phyloP scores from a whole-genome alignment of 2,797 vertebrate genomes.

The Vireo griseus region DNA sequence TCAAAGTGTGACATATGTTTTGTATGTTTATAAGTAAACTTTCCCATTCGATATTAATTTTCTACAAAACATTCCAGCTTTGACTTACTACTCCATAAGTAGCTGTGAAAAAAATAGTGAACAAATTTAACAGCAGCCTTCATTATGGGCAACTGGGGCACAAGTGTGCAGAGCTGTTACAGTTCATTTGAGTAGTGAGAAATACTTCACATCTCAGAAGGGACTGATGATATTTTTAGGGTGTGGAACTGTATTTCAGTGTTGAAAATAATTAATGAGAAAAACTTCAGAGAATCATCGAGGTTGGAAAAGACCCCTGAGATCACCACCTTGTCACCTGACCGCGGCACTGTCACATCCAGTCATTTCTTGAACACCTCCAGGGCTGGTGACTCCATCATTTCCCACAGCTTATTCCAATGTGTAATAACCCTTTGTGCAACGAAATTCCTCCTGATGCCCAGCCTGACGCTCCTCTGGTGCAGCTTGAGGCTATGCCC shows the following conservation, averaged over 20 bases:
- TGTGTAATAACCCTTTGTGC: neutral
- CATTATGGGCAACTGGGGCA: neutral
- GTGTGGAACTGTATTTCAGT: neutral
- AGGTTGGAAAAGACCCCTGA: neutral
- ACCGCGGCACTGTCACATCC: neutral
- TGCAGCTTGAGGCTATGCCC: neutral
- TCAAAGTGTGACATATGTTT: neutral
- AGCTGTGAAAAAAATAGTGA: neutral
- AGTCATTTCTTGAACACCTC: neutral
- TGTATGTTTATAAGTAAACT: neutral
- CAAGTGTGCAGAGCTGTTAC: fast-evolving
- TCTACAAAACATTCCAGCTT: neutral
- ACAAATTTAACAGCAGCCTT: neutral
- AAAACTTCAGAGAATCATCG: neutral
- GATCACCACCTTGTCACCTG: neutral
- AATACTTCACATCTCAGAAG: neutral
- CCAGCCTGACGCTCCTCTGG: too few relatives aligned
- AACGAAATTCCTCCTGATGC: neutral
- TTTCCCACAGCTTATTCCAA: neutral
- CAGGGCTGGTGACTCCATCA: neutral
- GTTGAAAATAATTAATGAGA: neutral
- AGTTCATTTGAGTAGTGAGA: neutral
- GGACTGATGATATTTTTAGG: neutral
- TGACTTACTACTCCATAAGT: neutral
- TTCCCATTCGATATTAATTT: neutral